Evolutionary conservation across 2,113 vertebrate genomes (phyloP).

Genomic region (Psilopsiagon aurifrons): DNA sequence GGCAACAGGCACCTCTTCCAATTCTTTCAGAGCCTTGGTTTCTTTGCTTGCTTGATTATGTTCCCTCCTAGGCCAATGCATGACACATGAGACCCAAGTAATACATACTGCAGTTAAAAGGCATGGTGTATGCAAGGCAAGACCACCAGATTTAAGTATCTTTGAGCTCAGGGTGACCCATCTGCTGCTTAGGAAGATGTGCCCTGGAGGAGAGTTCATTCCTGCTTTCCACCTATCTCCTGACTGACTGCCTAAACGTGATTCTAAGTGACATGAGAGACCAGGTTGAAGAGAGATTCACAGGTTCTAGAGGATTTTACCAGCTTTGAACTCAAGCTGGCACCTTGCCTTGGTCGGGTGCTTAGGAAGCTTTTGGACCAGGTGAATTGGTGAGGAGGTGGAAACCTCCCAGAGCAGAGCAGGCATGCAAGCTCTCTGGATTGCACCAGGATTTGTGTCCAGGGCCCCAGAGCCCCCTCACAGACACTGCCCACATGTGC

Average conservation of each 20-base stretch:
- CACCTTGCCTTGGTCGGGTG: neutral
- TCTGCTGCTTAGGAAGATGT: neutral
- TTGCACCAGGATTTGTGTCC: neutral
- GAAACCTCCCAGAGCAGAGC: neutral
- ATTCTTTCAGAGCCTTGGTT: conserved; percentile 9
- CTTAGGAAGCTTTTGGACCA: neutral
- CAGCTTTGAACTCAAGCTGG: neutral
- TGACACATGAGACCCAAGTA: neutral
- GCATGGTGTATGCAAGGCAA: neutral
- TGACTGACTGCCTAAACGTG: neutral
- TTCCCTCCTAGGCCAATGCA: neutral
- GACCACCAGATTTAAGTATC: neutral
- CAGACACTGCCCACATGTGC: neutral
- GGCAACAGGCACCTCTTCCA: neutral
- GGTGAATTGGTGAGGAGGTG: rapidly evolving
- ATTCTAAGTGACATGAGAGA: neutral
- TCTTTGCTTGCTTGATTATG: conserved; percentile 21
- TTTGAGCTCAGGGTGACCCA: neutral
- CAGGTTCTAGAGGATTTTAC: neutral
- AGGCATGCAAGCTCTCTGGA: neutral
- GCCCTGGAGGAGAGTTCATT: neutral
- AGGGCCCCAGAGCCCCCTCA: neutral
- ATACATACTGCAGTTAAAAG: neutral
- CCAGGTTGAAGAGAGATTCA: neutral
- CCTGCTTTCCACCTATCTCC: neutral